Base-by-base conservation (phyloP, 2,888 invertebrate species). In the Sarcophaga variegata region DNA sequence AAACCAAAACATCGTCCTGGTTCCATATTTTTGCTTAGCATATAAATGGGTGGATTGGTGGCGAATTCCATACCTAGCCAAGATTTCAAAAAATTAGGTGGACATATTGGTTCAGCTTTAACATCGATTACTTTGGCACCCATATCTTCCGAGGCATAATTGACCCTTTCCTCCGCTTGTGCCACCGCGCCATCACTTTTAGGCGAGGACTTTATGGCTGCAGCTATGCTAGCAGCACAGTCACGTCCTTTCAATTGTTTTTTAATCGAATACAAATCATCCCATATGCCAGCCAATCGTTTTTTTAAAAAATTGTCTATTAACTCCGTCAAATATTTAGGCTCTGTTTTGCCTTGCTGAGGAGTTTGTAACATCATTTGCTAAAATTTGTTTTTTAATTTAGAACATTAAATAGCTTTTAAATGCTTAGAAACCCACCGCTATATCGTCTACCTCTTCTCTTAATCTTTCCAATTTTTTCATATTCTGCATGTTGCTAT, bases 1-100 rank as follows among this genome's bases (percentile, higher is more conserved):
- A 89, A 92, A 0, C 89, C 92, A 75, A 92, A 92, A 25, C 92
- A 92, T 4, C 89, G 81, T 1, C 92, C 92, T 0, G 92, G 89
- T 4, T 88, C 75, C 70, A 91, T 69, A 20, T 81, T 89, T 0
- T 90, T 49, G 0, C 88, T 88, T 1, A 92, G 49, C 88, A 92
- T 90, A 69, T 89, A 90, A 10, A 92, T 81, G 0, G 92, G 92
- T 3, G 91, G 90, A 89, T 92, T 92, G 0, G 89, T 85, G 17
- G 87, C 89, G 22, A 89, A 92, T 4, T 91, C 22, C 25, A 92
- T 75, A 0, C 91, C 90, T 3, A 92, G 76, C 1, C 91, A 12
- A 0, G 63, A 66, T 79, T 88, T 90, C 0, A 90, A 2, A 2
- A 91, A 14, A 49, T 86, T 90, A 0, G 76, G 79, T 0, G 87